phyloP scores from a whole-genome alignment of 1,140 invertebrate genomes.

The Calliopsis andreniformis region DNA sequence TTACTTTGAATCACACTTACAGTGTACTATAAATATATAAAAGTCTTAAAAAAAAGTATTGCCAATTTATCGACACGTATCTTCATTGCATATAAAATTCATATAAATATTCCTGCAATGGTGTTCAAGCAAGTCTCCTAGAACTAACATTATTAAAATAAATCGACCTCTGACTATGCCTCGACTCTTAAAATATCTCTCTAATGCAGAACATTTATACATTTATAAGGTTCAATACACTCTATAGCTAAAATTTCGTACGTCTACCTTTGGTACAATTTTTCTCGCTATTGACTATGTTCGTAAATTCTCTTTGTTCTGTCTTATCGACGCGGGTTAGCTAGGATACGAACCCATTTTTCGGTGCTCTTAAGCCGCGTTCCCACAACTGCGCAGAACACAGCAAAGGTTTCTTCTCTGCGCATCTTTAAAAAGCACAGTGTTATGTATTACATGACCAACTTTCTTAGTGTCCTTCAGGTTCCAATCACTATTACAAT shows the following conservation, averaged over 20 bases:
- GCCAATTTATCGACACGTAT: background rate
- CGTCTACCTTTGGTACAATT: constrained; percentile 76
- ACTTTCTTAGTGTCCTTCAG: background rate
- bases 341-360: constrained; percentile 1
- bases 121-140: background rate
- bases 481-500: background rate
- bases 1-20: background rate
- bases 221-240: constrained; percentile 50
- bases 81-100: background rate
- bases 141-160: background rate
- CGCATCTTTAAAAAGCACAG: no score
- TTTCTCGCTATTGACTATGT: constrained; percentile 69
- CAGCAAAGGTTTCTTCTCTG: no score
- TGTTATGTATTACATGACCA: no score
- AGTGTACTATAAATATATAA: background rate
- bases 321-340: constrained; percentile 21
- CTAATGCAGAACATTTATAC: constrained; percentile 43
- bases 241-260: constrained; percentile 58
- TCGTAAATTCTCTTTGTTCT: constrained; percentile 69
- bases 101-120: background rate
- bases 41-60: background rate
- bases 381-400: no score
- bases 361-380: no score
- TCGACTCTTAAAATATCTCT: constrained; percentile 6
- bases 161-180: background rate